Conservation (phyloP, 2,113 vertebrate genomes). For the Epinephelus fuscoguttatus region DNA sequence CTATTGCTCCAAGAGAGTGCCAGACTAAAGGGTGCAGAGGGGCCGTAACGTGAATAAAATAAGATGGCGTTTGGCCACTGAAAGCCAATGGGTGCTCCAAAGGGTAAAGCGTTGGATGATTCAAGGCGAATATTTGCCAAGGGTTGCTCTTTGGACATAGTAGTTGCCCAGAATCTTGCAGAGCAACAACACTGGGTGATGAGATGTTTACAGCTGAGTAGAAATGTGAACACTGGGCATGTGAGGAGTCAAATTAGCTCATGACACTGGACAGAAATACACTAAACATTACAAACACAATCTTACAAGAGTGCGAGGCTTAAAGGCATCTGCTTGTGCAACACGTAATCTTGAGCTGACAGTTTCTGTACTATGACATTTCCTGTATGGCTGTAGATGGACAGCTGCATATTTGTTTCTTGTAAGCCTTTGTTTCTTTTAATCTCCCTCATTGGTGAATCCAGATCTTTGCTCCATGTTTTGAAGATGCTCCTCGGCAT, state of each 20-base stretch:
- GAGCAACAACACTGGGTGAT: slow-evolving; percentile 36
- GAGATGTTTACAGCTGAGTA: slow-evolving; percentile 56
- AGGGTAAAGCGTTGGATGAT: slow-evolving; percentile 63
- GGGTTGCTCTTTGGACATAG: slow-evolving; percentile 67
- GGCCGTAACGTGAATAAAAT: slow-evolving; percentile 64
- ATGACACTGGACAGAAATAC: slow-evolving; percentile 55
- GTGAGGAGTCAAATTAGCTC: slow-evolving; percentile 66
- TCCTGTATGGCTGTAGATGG: neutral
- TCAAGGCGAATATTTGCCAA: slow-evolving; percentile 47
- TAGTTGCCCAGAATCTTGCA: slow-evolving; percentile 52
- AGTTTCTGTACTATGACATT: neutral
- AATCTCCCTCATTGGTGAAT: neutral
- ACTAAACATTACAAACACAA: slow-evolving; percentile 26
- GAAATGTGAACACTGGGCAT: slow-evolving; percentile 50
- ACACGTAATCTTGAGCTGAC: neutral
- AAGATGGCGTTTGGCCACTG: slow-evolving; percentile 64
- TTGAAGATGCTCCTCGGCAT: neutral
- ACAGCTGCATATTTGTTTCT: neutral
- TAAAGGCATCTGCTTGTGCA: slow-evolving; percentile 3
- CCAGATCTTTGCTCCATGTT: neutral
- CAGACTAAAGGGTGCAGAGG: slow-evolving; percentile 47
- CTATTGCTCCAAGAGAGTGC: slow-evolving; percentile 40
- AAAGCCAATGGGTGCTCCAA: slow-evolving; percentile 58
- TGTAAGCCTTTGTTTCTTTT: neutral
- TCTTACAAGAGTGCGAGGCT: neutral